Evolutionary conservation across 2,888 invertebrate genomes (phyloP).

Genomic region (Eustalomyia histrio): DNA sequence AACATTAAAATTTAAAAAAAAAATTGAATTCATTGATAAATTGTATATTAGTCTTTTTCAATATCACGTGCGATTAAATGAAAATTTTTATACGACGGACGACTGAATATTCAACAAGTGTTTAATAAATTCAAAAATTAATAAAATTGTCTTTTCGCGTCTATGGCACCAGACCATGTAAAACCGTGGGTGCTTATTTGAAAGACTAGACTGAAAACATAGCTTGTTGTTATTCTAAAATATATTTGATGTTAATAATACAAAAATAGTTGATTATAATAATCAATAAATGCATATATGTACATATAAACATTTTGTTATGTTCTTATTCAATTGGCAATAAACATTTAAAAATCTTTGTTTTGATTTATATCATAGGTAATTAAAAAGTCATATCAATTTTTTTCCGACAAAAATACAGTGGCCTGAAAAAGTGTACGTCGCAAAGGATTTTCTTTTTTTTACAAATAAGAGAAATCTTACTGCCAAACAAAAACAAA

Average conservation of each 20-base stretch:
- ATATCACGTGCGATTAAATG: slow-evolving; percentile 27
- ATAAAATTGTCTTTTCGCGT: slow-evolving; percentile 14
- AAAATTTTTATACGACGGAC: not conserved
- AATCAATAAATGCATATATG: not conserved
- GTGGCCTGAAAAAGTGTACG: too few relatives aligned
- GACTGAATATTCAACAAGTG: slow-evolving; percentile 36
- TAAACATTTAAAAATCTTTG: too few relatives aligned
- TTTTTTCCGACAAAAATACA: too few relatives aligned
- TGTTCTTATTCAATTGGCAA: too few relatives aligned
- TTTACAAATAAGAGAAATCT: too few relatives aligned
- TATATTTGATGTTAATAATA: slow-evolving; percentile 13
- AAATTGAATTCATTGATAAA: too few relatives aligned
- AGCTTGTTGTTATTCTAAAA: not conserved
- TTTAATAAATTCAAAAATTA: slow-evolving; percentile 40
- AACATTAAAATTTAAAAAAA: slow-evolving; percentile 1
- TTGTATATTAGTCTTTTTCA: not conserved
- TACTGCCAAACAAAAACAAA: too few relatives aligned
- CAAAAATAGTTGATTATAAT: slow-evolving; percentile 19
- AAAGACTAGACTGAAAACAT: slow-evolving; percentile 15
- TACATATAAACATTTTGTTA: too few relatives aligned
- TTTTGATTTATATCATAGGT: too few relatives aligned
- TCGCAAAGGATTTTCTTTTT: too few relatives aligned
- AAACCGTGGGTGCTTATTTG: slow-evolving; percentile 25
- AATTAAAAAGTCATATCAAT: too few relatives aligned
- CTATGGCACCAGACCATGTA: not conserved